Evolutionary conservation across 2,888 invertebrate genomes (phyloP), one percentile per base, ranked within the genome.

Genomic region (Phoenoteleia sp.): DNA sequence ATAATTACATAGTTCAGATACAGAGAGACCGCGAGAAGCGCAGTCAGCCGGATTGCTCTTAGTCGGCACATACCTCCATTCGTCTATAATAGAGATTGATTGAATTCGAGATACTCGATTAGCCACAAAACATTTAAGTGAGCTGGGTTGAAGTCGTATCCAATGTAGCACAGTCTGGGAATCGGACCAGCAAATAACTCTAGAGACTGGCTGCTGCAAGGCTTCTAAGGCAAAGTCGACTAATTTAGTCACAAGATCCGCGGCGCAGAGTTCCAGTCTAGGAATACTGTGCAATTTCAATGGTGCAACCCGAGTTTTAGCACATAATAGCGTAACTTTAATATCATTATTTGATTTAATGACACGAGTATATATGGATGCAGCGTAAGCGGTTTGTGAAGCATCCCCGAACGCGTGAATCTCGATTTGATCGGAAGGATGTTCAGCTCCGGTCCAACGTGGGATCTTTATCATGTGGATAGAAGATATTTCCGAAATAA

Each of bases 261-360:
- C 56, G n/a, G 56, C 56, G 13, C 33, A 29, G 1, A 56, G 13
- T 7, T 56, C 56, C 3, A 56, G 29, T 1, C 29, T 11, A 23
- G 52, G 52, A 7, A 52, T 52, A n/a, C 52, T 52, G 4, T 25
- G 25, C 13, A 52, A 25, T 4, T 52, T 52, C 3, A 52, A 17
- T 17, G 56, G 56, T 7, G 56, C 56, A 0, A 56, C 56, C 17
- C 33, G 29, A 11, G 56, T 56, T 56, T 56, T 56, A 2, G 56
- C 27, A 11, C 17, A 56, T 9, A 56, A 17, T 3, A n/a, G n/a
- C n/a, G n/a, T n/a, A n/a, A n/a, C n/a, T n/a, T n/a, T n/a, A n/a
- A n/a, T n/a, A n/a, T n/a, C n/a, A n/a, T n/a, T n/a, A n/a, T n/a
- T n/a, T n/a, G n/a, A n/a, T n/a, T n/a, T n/a, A n/a, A n/a, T n/a